Percentiles rank a stretch among this genome's conserved stretches.
Evolutionary conservation across 2,113 vertebrate species (phyloP).

Genomic region (Numida meleagris): DNA sequence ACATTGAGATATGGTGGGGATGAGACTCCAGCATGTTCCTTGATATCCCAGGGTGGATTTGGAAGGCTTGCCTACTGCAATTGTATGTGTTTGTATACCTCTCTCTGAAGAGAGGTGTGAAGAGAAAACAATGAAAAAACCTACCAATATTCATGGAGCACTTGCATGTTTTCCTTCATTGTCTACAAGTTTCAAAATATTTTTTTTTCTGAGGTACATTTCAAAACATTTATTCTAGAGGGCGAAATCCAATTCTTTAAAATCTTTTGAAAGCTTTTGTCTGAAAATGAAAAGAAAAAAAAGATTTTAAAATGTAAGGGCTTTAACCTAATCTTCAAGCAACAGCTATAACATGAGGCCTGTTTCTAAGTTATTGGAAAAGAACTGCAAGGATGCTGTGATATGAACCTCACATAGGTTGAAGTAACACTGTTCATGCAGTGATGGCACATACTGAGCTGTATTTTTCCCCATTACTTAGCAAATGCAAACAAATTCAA

Average conservation of each 20-base stretch:
- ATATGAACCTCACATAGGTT: not conserved
- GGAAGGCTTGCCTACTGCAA: not conserved
- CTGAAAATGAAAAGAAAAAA: not conserved
- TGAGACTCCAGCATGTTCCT: not conserved
- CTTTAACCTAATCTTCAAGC: not conserved
- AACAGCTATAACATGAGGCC: not conserved
- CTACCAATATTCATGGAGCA: accelerated
- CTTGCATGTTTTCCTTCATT: not conserved
- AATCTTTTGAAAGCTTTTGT: not conserved
- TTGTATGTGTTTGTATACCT: not conserved
- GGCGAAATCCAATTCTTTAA: not conserved
- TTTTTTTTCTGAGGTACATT: not conserved
- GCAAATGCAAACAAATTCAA: not conserved
- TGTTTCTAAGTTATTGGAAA: not conserved
- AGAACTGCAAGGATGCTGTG: not conserved
- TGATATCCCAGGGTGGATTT: not conserved
- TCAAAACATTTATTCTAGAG: not conserved
- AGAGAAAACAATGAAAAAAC: not conserved
- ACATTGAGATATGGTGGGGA: not conserved
- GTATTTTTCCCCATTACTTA: not conserved
- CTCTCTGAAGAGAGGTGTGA: not conserved
- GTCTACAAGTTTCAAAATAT: not conserved
- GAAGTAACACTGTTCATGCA: not conserved
- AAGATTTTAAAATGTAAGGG: not conserved
- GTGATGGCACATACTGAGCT: not conserved